These are phyloP conservation scores for Argentina silus DNA, from an alignment of 2,797 vertebrate species.

Conservation along the genomic window DNA sequence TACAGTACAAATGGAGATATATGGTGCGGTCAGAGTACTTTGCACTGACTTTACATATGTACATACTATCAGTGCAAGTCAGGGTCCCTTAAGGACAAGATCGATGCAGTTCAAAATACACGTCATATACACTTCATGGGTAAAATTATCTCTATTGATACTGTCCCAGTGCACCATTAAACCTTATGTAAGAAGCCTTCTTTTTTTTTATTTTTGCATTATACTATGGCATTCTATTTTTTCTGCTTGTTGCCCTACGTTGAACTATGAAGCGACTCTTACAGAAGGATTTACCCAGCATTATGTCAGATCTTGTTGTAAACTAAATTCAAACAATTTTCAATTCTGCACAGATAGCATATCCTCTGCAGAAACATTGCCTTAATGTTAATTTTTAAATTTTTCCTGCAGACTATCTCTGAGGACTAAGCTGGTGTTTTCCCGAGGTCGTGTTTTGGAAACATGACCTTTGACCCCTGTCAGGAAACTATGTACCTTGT, in stretches of 20 bases:
- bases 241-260: neutral
- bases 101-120: conserved; percentile 14
- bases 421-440: conserved; percentile 35
- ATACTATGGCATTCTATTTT: neutral
- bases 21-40: neutral
- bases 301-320: neutral
- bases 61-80: neutral
- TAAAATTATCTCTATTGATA: conserved; percentile 10
- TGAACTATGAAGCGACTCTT: too few species aligned
- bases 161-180: neutral
- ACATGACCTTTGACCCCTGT: conserved; percentile 69
- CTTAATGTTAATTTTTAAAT: conserved; percentile 5
- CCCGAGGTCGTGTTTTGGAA: conserved; percentile 67
- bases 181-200: neutral
- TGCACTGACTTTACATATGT: neutral
- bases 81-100: conserved; percentile 20
- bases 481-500: conserved; percentile 73
- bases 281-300: too few species aligned
- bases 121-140: conserved; percentile 9
- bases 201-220: neutral
- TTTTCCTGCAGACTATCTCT: conserved; percentile 17
- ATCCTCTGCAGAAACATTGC: neutral
- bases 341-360: neutral
- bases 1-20: neutral
- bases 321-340: neutral